Evolutionary conservation across 2,888 invertebrate species (phyloP), one percentile per base, ranked within the genome.

Genomic region (Cheilosia soror): DNA sequence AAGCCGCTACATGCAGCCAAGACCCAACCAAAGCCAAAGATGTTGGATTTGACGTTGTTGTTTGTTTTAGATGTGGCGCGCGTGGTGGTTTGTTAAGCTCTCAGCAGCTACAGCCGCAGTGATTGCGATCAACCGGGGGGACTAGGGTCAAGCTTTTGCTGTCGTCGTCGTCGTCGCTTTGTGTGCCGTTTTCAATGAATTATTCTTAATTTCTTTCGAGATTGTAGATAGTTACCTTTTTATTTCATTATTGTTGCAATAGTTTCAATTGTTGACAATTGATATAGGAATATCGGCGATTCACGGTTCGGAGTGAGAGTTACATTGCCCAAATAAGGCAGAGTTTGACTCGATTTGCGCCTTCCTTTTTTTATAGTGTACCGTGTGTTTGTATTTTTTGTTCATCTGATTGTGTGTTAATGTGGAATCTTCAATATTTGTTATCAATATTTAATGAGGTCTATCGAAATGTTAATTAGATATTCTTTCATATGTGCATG

Each of bases 131-230:
- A 80, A 71, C 71, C 75, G 75, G 79, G 79, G 83, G 75, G 68
- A 79, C 79, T 84, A 79, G 84, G 84, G 79, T 84, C 84, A 84
- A 84, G 84, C 79, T 84, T 84, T 79, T 78, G 15, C 20, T 73
- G 51, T 58, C 44, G 53, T 65, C 63, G 49, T 69, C 68, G 58
- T 66, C 53, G 65, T 79, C 47, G 63, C 71, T 69, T 15, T 80
- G 31, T 69, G 68, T 79, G 75, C 62, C 53, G 40, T 69, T 79
- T 72, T 83, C 37, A 78, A 83, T 83, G 68, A 83, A 78, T 75
- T 80, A 65, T 79, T 84, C 71, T 79, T 66, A 69, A 75, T 84
- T 79, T 75, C 78, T 63, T 75, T 75, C 42, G n/a, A 66, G 40
- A 72, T 66, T 77, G 76, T 60, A n/a, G 29, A 71, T 82, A 40